A percentile compares a stretch with the other conserved stretches of the same genome.
Conservation (phyloP, 2,113 vertebrate genomes). For the Podiceps cristatus region DNA sequence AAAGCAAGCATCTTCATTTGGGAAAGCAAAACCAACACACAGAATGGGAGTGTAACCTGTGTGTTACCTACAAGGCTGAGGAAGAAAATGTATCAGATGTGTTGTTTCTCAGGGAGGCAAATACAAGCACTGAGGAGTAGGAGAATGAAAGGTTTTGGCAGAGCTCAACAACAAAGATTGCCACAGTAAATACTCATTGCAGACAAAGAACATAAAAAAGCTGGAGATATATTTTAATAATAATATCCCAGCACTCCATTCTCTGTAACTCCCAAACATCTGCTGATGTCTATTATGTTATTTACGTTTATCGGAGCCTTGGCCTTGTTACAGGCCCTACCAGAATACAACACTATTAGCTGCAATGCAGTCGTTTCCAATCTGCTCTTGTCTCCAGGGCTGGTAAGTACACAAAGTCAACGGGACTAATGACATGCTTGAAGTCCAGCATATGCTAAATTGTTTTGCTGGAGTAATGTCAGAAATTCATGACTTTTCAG, state of each 20-base stretch:
- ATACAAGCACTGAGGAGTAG: neutral
- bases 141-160: neutral
- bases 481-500: neutral
- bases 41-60: neutral
- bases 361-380: too few species aligned
- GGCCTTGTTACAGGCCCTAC: neutral
- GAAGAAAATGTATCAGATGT: neutral
- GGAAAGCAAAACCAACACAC: neutral
- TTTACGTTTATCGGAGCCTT: neutral
- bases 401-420: neutral
- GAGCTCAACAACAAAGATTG: neutral
- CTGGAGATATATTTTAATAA: neutral
- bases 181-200: neutral
- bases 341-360: neutral
- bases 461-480: neutral
- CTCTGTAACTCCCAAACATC: neutral
- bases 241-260: neutral
- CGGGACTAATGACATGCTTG: rapidly evolving
- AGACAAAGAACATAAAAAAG: neutral
- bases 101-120: neutral
- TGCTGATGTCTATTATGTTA: neutral
- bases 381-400: neutral
- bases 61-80: neutral
- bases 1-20: neutral
- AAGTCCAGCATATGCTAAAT: neutral